A percentile compares a stretch with the other conserved stretches of the same genome.
phyloP scores from a whole-genome alignment of 2,113 vertebrate species.

The Seriola rivoliana region DNA sequence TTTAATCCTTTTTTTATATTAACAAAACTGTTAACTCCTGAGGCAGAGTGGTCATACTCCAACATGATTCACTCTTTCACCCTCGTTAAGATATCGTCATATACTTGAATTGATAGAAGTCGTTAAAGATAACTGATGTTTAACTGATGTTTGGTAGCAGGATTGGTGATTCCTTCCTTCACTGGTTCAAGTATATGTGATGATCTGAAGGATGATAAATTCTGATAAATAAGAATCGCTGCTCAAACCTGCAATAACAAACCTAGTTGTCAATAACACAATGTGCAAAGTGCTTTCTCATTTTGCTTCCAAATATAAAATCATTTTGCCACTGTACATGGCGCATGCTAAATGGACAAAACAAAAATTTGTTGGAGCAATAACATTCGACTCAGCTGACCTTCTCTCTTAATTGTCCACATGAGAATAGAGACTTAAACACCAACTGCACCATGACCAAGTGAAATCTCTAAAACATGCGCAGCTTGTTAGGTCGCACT shows the following conservation, averaged over 20 bases:
- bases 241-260: neutral
- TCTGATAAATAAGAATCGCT: neutral
- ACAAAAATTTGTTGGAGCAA: neutral
- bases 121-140: neutral
- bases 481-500: slow-evolving; percentile 18
- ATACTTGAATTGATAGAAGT: neutral
- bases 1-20: no score
- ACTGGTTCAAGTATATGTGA: neutral
- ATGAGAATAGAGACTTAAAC: neutral
- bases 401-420: neutral
- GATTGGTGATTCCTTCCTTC: neutral
- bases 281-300: neutral
- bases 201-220: neutral
- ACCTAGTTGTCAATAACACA: neutral
- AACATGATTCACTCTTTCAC: neutral
- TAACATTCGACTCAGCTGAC: neutral
- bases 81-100: neutral
- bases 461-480: slow-evolving; percentile 13
- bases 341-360: neutral
- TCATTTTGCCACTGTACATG: neutral
- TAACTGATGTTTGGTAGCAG: no score
- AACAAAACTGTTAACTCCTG: neutral
- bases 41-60: neutral
- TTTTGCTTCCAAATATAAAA: neutral
- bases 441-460: neutral